Base-by-base conservation (phyloP, 2,888 invertebrate genomes). In the Cheilosia variabilis region DNA sequence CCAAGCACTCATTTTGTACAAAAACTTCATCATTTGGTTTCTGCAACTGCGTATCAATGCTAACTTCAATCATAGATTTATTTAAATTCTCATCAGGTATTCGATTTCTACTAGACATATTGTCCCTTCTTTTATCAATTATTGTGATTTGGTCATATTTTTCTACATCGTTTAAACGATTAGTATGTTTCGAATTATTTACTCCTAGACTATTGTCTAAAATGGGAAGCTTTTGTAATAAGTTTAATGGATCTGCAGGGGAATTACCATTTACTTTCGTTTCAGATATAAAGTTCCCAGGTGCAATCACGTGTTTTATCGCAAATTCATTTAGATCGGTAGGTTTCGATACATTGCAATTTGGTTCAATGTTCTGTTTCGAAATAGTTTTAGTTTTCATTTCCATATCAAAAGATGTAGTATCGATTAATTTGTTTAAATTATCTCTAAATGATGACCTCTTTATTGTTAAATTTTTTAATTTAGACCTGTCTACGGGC, bases 151-250 rank as follows among this genome's bases (percentile, higher is more conserved):
- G 43, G 13, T 34, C 34, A 55, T 22, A n/a, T 34, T 63, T 45
- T 55, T 62, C 9, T n/a, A 0, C 7, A 31, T 27, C 10, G 3
- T 53, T 4, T 41, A 41, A 34, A 5, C 2, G 10, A 63, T 19
- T 31, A 22, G 37, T 15, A 10, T 24, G 5, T 13, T 13, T 41
- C 5, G 27, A 27, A 24, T 13, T 31, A 2, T 31, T 19, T 41
- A 13, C 47, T 31, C 45, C 31, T 4, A 34, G 34, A 19, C 13
- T 9, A 19, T 91, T 91, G 13, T 92, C 91, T 6, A 91, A 87
- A 78, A 91, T 91, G 65, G 91, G 91, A 22, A 92, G 88, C 31
- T 92, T 92, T 87, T 91, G 90, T 73, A 90, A 90, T 22, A 91
- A 91, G 87, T 91, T 91, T 34, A 24, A n/a, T 52, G 91, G 90